phyloP scores from a whole-genome alignment of 2,797 vertebrate species.

The Ambastaia sidthimunki region DNA sequence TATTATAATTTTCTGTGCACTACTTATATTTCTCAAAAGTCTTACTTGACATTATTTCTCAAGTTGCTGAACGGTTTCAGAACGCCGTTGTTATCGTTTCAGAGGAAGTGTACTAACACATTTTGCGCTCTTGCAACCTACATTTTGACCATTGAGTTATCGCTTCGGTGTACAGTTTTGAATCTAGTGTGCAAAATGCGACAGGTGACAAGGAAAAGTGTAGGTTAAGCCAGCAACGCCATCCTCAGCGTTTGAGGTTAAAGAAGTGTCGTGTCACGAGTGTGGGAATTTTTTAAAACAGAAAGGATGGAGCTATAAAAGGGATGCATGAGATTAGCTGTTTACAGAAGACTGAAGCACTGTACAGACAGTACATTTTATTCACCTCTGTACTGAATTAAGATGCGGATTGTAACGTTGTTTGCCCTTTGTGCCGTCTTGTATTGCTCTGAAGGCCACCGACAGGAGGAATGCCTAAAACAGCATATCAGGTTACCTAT shows the following conservation, averaged over 20 bases:
- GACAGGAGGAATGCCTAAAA: slow-evolving; percentile 34
- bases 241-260: slow-evolving; percentile 21
- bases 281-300: slow-evolving; percentile 53
- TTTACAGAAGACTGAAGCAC: slow-evolving; percentile 15
- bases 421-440: slow-evolving; percentile 23
- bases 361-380: neutral
- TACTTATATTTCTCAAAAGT: neutral
- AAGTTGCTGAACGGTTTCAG: slow-evolving; percentile 18
- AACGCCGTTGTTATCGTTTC: neutral
- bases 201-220: slow-evolving; percentile 33
- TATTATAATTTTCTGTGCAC: neutral
- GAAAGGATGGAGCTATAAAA: slow-evolving; percentile 51
- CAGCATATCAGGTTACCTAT: slow-evolving; percentile 18
- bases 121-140: slow-evolving; percentile 42
- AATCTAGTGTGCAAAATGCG: neutral
- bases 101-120: slow-evolving; percentile 21
- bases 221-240: neutral
- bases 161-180: neutral
- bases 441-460: slow-evolving; percentile 24
- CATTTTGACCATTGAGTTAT: slow-evolving; percentile 51
- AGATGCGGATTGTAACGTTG: slow-evolving; percentile 24
- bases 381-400: slow-evolving; percentile 21
- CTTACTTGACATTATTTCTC: slow-evolving; percentile 9
- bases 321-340: slow-evolving; percentile 13
- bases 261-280: neutral